These are phyloP conservation scores for Dinoponera quadriceps DNA, from an alignment of 1,140 invertebrate genomes.

Conservation along the genomic window DNA sequence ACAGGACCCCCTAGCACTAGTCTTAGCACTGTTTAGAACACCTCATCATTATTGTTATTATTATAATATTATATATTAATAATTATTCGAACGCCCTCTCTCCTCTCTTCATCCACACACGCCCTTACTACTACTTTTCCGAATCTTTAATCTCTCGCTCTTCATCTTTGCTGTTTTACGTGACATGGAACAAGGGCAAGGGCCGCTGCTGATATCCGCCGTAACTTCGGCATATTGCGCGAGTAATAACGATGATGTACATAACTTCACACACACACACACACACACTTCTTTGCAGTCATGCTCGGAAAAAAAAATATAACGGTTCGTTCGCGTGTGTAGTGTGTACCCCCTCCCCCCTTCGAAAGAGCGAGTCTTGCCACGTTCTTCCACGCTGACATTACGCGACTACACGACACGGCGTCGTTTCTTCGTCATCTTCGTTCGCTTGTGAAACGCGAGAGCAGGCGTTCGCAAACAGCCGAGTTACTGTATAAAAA, in stretches of 20 bases:
- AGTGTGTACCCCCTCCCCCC: slow-evolving; percentile 48
- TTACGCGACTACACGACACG: slow-evolving; percentile 48
- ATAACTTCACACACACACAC: slow-evolving; percentile 68
- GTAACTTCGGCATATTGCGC: slow-evolving; percentile 56
- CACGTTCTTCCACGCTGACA: slow-evolving; percentile 71
- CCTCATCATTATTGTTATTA: slow-evolving; percentile 85
- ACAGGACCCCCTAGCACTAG: slow-evolving; percentile 83
- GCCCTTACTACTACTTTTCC: slow-evolving; percentile 61
- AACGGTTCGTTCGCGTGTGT: slow-evolving; percentile 52
- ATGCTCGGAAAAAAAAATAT: slow-evolving; percentile 62
- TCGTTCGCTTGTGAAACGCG: slow-evolving; percentile 13
- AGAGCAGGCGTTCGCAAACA: slow-evolving; percentile 53
- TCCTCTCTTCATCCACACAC: slow-evolving; percentile 66
- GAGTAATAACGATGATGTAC: slow-evolving; percentile 63
- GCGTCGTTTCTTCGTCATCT: slow-evolving; percentile 34
- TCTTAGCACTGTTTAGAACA: slow-evolving; percentile 86
- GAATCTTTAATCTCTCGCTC: slow-evolving; percentile 71
- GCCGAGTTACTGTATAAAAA: slow-evolving; percentile 33
- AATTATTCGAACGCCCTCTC: slow-evolving; percentile 76
- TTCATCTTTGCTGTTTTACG: slow-evolving; percentile 72
- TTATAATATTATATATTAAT: slow-evolving; percentile 82
- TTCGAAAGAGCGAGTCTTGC: slow-evolving; percentile 74
- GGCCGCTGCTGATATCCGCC: slow-evolving; percentile 71
- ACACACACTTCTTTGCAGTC: slow-evolving; percentile 73
- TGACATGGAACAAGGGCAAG: slow-evolving; percentile 75